Base-by-base conservation (phyloP, 23 tunicate species). In the Styela plicata region DNA sequence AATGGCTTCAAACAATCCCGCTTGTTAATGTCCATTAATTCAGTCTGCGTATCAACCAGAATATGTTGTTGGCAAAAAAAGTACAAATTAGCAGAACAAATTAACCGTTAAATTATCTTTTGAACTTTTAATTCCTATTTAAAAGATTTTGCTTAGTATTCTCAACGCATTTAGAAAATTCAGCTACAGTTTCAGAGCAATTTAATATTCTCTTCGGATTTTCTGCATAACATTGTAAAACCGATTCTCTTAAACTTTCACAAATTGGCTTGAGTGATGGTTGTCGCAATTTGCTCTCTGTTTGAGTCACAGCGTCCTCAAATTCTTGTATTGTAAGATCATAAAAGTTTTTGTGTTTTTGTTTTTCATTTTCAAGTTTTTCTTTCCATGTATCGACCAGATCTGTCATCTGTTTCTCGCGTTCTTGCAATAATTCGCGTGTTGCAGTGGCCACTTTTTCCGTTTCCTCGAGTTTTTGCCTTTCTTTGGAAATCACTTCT, bases 291-390 rank as follows among this genome's bases (percentile, higher is more conserved):
- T 87, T 82, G 29, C 74, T 61, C 34, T 87, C 86, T 1, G 85
- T 84, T 29, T 82, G 74, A 31, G 26, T 32, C 52, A 84, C 79
- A 28, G 91, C 74, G 36, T 83, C 70, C 36, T 74, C 70, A 28
- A 74, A 82, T 68, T 87, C 91, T 34, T 87, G 81, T 19, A 82
- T 24, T 2, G 91, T 74, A 18, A 82, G 83, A 22, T 82, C 74
- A 52, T 83, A 82, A 74, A 87, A 82, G n/a, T 65, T 75, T 25
- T 75, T 64, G 69, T 87, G 78, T 82, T 87, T 87, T 35, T 64
- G 74, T 30, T 84, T 84, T 68, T 87, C 91, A 23, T 82, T 64
- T 52, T 82, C 86, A 34, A 86, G 34, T 17, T 80, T 83, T 20
- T 63, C 63, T 63, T 86, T 80, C 74, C 91, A 67, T 18, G 78